These are phyloP conservation scores for Drosophila flavopinicola DNA, from an alignment of 2,888 invertebrate genomes.

Conservation along the genomic window DNA sequence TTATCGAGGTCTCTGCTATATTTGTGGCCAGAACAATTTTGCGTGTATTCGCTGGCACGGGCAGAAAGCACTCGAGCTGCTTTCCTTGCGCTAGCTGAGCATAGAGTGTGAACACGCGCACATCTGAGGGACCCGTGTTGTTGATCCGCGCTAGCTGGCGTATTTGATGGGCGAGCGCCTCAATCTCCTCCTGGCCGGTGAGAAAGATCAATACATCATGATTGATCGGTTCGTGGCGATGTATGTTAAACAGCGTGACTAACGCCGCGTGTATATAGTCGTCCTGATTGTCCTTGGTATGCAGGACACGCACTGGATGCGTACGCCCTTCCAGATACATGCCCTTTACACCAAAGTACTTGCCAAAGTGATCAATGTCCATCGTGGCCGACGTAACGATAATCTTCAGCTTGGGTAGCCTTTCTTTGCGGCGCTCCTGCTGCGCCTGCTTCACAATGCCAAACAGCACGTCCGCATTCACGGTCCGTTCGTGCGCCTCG, in stretches of 20 bases:
- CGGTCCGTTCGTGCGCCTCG: conserved; percentile 97
- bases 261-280: conserved; percentile 94
- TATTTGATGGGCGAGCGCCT: conserved; percentile 91
- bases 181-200: conserved; percentile 98
- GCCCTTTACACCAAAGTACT: conserved; percentile 94
- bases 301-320: conserved; percentile 91
- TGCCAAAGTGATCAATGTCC: conserved; percentile 96
- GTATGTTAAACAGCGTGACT: conserved; percentile 95
- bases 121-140: conserved; percentile 85
- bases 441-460: conserved; percentile 96
- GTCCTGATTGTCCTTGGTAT: conserved; percentile 89
- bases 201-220: conserved; percentile 96
- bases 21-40: conserved; percentile 98
- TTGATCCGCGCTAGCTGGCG: conserved; percentile 87
- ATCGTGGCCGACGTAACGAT: conserved; percentile 98
- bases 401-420: conserved; percentile 88
- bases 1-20: conserved; percentile 98
- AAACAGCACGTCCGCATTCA: conserved; percentile 96
- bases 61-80: conserved; percentile 94
- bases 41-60: conserved; percentile 89
- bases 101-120: conserved; percentile 94
- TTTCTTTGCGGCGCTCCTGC: conserved; percentile 87
- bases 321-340: conserved; percentile 96
- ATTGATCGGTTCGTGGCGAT: conserved; percentile 90
- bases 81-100: conserved; percentile 94